phyloP scores from a whole-genome alignment of 2,888 invertebrate genomes.

The Cheilosia scutellata region DNA sequence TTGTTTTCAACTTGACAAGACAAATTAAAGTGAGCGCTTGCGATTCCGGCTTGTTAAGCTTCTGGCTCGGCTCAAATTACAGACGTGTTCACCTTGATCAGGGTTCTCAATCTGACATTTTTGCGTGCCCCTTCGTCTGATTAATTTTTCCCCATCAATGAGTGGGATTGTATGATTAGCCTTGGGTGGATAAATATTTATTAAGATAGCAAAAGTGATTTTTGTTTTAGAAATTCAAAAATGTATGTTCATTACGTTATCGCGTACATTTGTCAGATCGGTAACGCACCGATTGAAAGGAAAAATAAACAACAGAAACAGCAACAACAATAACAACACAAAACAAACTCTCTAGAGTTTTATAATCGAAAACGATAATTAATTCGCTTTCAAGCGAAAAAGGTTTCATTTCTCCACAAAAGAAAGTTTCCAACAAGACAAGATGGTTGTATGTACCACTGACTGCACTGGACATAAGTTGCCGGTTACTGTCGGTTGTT shows the following conservation, averaged over 20 bases:
- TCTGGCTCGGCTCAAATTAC: slow-evolving; percentile 28
- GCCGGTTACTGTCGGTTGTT: not conserved
- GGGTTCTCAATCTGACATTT: slow-evolving; percentile 37
- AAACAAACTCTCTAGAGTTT: slow-evolving; percentile 39
- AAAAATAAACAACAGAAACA: slow-evolving; percentile 15
- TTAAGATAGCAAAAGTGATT: not conserved
- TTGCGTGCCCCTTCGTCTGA: slow-evolving; percentile 1
- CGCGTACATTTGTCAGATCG: no score
- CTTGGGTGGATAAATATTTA: slow-evolving; percentile 9
- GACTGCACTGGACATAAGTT: slow-evolving; percentile 51
- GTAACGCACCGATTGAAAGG: slow-evolving; percentile 14
- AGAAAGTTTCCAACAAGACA: slow-evolving; percentile 68
- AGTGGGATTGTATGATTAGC: slow-evolving; percentile 17
- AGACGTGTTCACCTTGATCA: slow-evolving; percentile 30
- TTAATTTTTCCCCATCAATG: slow-evolving; percentile 22
- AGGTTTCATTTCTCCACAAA: slow-evolving; percentile 61
- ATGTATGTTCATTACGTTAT: not conserved
- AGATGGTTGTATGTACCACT: slow-evolving; percentile 28
- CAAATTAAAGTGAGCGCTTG: not conserved
- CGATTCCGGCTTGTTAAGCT: slow-evolving; percentile 39
- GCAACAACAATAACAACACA: not conserved
- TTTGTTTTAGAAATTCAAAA: slow-evolving; percentile 18
- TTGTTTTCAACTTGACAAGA: not conserved
- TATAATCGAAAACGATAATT: slow-evolving; percentile 51
- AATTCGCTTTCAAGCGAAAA: slow-evolving; percentile 43